Base-by-base conservation (phyloP, 2,888 invertebrate genomes). In the Leptinotarsa rubiginosa region DNA sequence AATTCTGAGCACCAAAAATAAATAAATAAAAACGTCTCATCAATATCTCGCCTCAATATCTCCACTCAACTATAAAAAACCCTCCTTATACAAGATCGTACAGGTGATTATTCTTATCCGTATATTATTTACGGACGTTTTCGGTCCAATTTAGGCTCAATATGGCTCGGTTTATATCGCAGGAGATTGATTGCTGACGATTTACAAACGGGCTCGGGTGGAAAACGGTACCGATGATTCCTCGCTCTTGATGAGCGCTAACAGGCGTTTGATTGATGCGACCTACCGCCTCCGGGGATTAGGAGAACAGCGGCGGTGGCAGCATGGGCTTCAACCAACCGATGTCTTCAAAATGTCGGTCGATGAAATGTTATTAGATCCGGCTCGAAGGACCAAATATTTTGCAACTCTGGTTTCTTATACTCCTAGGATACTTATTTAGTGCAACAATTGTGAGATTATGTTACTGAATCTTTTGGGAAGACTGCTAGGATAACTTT, bases 191-290 rank as follows among this genome's bases (percentile, higher is more conserved):
- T 85, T 82, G 80, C 82, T 78, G 80, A 81, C 84, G 80, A 85
- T 85, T 84, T 83, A 84, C 80, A 81, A 80, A 77, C 79, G 70
- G 65, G 69, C 76, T 70, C 71, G 72, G 75, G 69, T 75, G 76
- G 75, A 73, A 79, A 78, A 75, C 72, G 75, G 77, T 75, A 77
- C 75, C 77, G 81, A 80, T 80, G 82, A 83, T 81, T 77, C 67
- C 69, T 79, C 72, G 77, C 76, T 73, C 80, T 81, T 86, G 85
- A 85, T 85, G 85, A 84, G 85, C 85, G 74, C 72, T 85, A 87
- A 87, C 86, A 86, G 84, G 83, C 82, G 82, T 82, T 86, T 87
- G 87, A 87, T 87, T 86, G 86, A 87, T 87, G 86, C 83, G 79
- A 76, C 76, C 79, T 77, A 75, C 81, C 62, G 62, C 62, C 62